Evolutionary conservation across 2,888 invertebrate genomes (phyloP), one percentile per base, ranked within the genome.

Genomic region (Agrotis clavis): DNA sequence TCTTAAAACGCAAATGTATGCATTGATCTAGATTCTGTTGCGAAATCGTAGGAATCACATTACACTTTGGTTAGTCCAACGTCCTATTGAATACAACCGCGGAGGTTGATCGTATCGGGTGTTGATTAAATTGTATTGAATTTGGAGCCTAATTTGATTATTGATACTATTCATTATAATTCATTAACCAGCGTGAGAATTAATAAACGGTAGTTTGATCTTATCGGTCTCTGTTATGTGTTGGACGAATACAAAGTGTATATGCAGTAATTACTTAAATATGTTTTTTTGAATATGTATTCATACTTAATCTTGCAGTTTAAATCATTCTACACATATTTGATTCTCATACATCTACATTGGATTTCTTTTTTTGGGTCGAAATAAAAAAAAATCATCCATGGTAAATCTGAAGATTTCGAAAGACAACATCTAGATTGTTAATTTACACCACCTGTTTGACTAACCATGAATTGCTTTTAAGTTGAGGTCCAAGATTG

Each of bases 1-100:
- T 63, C 30, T 69, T 50, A 74, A 67, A 73, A 60, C 61, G 67
- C 50, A 67, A 74, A 75, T 66, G 50, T 67, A 70, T 72, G 70
- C 74, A 41, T 67, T 65, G 72, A 63, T 81, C 83, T 80, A 76
- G 76, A 74, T 78, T 77, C 60, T 35, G 65, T 83, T 79, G 70
- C 64, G 60, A 74, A 81, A 82, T 70, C 41, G 54, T 71, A 51
- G 74, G 85, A 74, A 72, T 84, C 70, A 47, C 57, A 71, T 80
- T 80, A 84, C 84, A 71, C 56, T 70, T 59, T 66, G 67, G 71
- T 66, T 57, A 66, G 56, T 51, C 30, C 30, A 30, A 30, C 50
- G 65, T 48, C n/a, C 65, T 77, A 74, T 63, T 50, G 59, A 62
- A 57, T 73, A 61, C 35, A 65, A 79, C 85, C 83, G 61, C 85